Percentiles rank a stretch among this genome's conserved stretches.
Conservation (phyloP, 2,797 vertebrate genomes). For the Loriculus beryllinus region DNA sequence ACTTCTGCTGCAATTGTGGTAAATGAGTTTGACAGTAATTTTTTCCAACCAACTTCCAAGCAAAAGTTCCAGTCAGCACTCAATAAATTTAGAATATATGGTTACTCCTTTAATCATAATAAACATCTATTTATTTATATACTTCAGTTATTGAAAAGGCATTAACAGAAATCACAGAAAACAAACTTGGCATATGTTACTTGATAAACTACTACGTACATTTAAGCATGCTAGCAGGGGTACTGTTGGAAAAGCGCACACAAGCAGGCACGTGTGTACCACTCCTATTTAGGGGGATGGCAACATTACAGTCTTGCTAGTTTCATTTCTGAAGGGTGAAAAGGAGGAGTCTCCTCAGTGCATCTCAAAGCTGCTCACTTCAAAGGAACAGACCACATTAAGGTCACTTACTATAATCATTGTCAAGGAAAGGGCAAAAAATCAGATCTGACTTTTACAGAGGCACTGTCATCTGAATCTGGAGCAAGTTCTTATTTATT, state of each 20-base stretch:
- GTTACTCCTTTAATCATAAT: constrained; percentile 37
- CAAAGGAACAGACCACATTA: constrained; percentile 52
- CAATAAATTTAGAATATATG: constrained; percentile 62
- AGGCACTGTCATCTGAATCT: constrained; percentile 71
- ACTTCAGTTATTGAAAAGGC: constrained; percentile 47
- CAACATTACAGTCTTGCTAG: not conserved
- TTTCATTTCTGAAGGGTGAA: not conserved
- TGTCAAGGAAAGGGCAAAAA: constrained; percentile 71
- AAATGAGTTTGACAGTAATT: constrained; percentile 74
- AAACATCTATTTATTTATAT: constrained; percentile 36
- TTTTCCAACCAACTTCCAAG: constrained; percentile 69
- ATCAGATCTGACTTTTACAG: constrained; percentile 69
- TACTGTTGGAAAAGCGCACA: not conserved
- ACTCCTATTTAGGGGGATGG: not conserved
- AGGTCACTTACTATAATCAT: constrained; percentile 67
- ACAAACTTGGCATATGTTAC: constrained; percentile 9
- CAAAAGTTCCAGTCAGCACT: constrained; percentile 66
- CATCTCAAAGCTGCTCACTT: constrained; percentile 53
- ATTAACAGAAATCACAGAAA: constrained; percentile 50
- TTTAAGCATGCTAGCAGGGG: not conserved
- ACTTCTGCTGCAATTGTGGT: constrained; percentile 69
- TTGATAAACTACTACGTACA: not conserved
- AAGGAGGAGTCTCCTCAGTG: not conserved
- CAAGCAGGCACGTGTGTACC: not conserved
- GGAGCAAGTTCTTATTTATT: constrained; percentile 63